Conservation (phyloP, 2,888 invertebrate species). For the Neocrepidodera transversa region DNA sequence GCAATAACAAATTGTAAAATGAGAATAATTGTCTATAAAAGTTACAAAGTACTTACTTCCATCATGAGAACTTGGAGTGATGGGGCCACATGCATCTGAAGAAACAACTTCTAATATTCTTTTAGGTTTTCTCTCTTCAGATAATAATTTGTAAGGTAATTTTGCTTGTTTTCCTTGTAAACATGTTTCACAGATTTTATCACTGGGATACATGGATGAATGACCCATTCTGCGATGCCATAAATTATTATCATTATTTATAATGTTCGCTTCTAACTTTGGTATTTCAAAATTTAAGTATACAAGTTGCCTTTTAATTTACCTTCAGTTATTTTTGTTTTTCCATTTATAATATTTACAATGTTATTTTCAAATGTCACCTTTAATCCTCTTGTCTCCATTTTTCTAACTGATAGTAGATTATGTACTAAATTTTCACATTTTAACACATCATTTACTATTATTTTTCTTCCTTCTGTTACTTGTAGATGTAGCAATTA, state of each 20-base stretch:
- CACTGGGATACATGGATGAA: not conserved
- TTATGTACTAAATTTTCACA: slow-evolving; percentile 38
- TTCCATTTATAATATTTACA: slow-evolving; percentile 2
- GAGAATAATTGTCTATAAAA: slow-evolving; percentile 33
- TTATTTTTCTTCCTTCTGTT: slow-evolving; percentile 26
- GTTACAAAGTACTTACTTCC: slow-evolving; percentile 29
- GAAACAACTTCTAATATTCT: slow-evolving; percentile 27
- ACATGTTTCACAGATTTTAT: not conserved
- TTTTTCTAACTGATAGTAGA: slow-evolving; percentile 38
- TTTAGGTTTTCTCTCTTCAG: slow-evolving; percentile 25
- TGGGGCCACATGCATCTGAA: no score
- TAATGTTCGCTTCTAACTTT: not conserved
- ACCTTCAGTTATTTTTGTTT: not conserved
- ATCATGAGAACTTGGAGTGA: slow-evolving; percentile 25
- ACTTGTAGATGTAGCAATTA: slow-evolving; percentile 35
- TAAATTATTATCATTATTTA: not conserved
- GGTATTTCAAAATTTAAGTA: not conserved
- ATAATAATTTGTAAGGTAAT: not conserved
- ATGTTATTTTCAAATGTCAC: slow-evolving; percentile 31
- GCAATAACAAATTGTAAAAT: slow-evolving; percentile 24
- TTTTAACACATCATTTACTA: slow-evolving; percentile 33
- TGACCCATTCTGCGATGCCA: not conserved
- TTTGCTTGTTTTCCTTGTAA: not conserved
- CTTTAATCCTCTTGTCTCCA: slow-evolving; percentile 36
- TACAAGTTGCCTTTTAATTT: not conserved